Evolutionary conservation across 1,140 invertebrate genomes (phyloP), one percentile per base, ranked within the genome.

Genomic region (Cydia splendana): DNA sequence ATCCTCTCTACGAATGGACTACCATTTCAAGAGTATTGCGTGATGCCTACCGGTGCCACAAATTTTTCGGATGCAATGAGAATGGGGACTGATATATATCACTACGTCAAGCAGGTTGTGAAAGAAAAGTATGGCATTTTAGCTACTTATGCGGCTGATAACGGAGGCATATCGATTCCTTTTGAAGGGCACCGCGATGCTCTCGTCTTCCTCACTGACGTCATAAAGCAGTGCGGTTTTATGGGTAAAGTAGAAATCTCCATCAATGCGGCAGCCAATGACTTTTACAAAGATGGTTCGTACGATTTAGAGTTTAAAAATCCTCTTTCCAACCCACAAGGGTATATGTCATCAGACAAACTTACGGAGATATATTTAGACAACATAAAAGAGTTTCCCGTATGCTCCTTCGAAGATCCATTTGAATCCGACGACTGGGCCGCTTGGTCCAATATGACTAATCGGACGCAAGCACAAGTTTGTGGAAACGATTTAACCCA

Each of bases 231-330:
- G 84, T 97, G 97, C 88, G 97, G 98, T n/a, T 99, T 98, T 90
- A 95, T 95, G 69, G 97, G 97, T 28, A 98, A 98, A 91, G 94
- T 85, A 4, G 96, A 99, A 87, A 99, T 99, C 87, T 98, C 97
- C 69, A 99, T 99, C 96, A 99, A 99, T 93, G 98, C 99, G 34
- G 98, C 99, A 42, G 98, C 99, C 6, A 98, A 98, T 7, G 99
- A 99, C 93, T 98, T 99, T 93, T 94, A 86, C 77, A 96, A 96
- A 87, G 96, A 98, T 81, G 97, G 97, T 67, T 88, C 88, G 53
- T 99, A 99, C 89, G 98, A 99, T 93, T 94, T 99, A 82, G 98
- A 99, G 92, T 99, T 99, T 94, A 99, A 99, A 92, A 99, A 98
- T 88, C 96, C 96, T 20, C 96, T 97, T 62, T 97, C 97, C 53